Evolutionary conservation across 1,140 invertebrate species (phyloP).

Genomic region (Leptonema lineaticorne): DNA sequence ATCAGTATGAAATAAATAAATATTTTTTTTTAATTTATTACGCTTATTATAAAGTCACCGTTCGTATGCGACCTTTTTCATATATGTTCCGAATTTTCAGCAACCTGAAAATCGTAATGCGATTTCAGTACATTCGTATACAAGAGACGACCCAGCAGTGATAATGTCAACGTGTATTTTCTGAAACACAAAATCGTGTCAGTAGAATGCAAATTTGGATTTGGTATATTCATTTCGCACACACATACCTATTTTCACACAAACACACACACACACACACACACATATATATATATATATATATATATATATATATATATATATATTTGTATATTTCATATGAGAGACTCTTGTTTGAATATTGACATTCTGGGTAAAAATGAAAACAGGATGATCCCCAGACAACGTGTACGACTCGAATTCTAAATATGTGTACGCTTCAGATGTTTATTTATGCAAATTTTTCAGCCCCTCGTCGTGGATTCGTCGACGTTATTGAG

Average conservation of each 20-base stretch:
- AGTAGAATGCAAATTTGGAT: neutral
- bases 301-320: neutral
- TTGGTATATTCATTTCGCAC: too few relatives aligned
- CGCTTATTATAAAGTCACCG: too few relatives aligned
- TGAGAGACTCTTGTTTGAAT: neutral
- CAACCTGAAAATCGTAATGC: too few relatives aligned
- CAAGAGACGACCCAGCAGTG: too few relatives aligned
- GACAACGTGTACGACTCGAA: conserved; percentile 5
- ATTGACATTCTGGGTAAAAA: conserved; percentile 20
- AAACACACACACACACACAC: neutral
- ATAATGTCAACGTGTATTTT: neutral
- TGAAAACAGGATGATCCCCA: conserved; percentile 10
- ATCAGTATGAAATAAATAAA: too few relatives aligned
- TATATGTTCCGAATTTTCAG: too few relatives aligned
- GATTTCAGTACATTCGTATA: too few relatives aligned
- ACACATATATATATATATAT: neutral
- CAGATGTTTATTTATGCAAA: conserved; percentile 19
- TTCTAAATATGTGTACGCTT: neutral
- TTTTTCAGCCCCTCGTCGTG: neutral
- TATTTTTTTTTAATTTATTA: too few relatives aligned
- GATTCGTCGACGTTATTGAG: too few relatives aligned
- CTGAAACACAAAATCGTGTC: neutral
- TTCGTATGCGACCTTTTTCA: too few relatives aligned
- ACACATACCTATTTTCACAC: neutral
- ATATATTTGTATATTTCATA: neutral